These are phyloP conservation scores for Nymphicus hollandicus DNA, from an alignment of 2,113 vertebrate genomes.

Conservation along the genomic window DNA sequence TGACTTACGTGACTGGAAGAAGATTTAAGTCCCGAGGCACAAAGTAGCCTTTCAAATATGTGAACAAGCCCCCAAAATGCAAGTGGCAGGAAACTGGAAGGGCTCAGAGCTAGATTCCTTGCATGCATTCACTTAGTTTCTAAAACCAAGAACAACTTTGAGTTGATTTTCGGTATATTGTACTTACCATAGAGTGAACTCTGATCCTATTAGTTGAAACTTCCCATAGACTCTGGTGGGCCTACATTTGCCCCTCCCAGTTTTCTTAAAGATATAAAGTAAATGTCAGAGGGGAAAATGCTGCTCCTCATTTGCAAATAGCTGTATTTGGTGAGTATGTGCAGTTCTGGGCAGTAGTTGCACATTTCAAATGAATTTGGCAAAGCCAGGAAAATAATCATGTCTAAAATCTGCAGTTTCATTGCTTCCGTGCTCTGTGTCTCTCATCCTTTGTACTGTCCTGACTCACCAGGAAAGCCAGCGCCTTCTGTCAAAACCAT, in stretches of 20 bases:
- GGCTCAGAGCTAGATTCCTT: neutral
- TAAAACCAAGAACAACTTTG: neutral
- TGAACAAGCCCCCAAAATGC: neutral
- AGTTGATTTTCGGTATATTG: neutral
- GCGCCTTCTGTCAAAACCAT: neutral
- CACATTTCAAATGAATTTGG: neutral
- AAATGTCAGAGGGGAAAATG: neutral
- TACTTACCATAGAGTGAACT: neutral
- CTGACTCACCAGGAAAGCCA: neutral
- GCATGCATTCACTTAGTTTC: neutral
- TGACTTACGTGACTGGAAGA: neutral
- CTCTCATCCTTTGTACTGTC: neutral
- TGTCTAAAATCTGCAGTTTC: conserved; percentile 39
- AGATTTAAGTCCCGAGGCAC: neutral
- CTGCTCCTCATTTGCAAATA: neutral
- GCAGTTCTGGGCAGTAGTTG: neutral
- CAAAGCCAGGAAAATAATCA: conserved; percentile 2
- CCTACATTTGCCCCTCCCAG: fast-evolving
- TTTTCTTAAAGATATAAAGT: neutral
- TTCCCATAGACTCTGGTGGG: neutral
- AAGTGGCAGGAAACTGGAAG: neutral
- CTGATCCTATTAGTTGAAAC: neutral
- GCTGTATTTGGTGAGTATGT: neutral
- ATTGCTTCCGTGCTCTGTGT: neutral
- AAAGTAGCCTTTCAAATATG: neutral